phyloP scores from a whole-genome alignment of 2,113 vertebrate genomes.

The Myrmecobius fasciatus region DNA sequence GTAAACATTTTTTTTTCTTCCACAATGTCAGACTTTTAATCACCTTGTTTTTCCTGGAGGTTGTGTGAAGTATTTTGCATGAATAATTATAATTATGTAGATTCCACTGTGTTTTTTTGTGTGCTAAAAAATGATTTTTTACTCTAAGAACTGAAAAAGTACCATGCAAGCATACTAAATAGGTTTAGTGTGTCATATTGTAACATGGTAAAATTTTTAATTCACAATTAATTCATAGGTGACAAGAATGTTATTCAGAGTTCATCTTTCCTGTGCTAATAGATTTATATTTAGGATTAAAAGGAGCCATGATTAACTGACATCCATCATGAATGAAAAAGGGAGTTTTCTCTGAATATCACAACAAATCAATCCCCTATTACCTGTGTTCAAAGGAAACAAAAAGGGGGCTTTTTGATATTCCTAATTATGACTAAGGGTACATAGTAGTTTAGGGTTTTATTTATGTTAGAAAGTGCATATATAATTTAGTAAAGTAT shows the following conservation, averaged over 20 bases:
- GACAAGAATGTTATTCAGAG: conserved; percentile 58
- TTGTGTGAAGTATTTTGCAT: conserved; percentile 65
- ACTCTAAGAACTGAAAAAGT: conserved; percentile 56
- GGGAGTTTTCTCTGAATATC: conserved; percentile 40
- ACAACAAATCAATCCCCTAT: conserved; percentile 22
- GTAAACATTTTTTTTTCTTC: conserved; percentile 18
- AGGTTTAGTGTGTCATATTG: conserved; percentile 40
- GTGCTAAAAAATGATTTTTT: conserved; percentile 73
- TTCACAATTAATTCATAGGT: conserved; percentile 58
- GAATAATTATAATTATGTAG: conserved; percentile 64
- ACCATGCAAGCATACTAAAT: conserved; percentile 54
- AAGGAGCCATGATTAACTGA: conserved; percentile 37
- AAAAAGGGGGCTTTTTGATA: background rate
- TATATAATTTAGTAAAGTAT: conserved; percentile 53
- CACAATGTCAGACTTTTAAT: conserved; percentile 59
- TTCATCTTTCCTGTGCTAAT: conserved; percentile 33
- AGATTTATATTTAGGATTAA: conserved; percentile 52
- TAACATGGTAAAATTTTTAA: conserved; percentile 55
- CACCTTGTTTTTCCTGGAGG: conserved; percentile 48
- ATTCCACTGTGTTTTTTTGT: conserved; percentile 50
- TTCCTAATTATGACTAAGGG: background rate
- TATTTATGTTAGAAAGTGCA: background rate
- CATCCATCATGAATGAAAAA: conserved; percentile 36
- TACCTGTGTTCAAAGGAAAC: background rate
- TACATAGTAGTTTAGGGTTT: background rate